Conservation (phyloP, 2,888 invertebrate species). For the Sinhomidia bicolor region DNA sequence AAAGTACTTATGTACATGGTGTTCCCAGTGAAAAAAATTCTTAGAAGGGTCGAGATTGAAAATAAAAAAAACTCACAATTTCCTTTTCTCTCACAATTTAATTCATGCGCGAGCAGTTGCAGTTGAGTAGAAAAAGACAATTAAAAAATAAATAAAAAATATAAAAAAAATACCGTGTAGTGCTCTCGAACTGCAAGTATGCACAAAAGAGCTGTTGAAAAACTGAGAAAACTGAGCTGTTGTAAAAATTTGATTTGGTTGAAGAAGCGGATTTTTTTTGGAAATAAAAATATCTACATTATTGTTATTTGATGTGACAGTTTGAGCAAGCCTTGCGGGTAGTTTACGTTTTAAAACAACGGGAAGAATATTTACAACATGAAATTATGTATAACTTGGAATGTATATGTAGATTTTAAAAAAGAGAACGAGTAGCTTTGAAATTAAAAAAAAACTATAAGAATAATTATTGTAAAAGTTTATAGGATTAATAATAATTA, state of each 20-base stretch:
- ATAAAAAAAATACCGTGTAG: not conserved
- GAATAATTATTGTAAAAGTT: not conserved
- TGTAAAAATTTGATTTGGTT: not conserved
- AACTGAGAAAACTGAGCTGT: not conserved
- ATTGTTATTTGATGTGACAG: conserved; percentile 21
- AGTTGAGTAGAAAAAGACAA: not conserved
- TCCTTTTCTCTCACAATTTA: not conserved
- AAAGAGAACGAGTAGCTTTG: not conserved
- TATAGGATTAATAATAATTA: not conserved
- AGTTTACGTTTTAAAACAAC: conserved; percentile 22
- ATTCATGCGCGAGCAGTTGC: conserved; percentile 6
- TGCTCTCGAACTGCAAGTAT: no score
- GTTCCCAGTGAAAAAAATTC: no score
- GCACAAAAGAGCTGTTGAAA: not conserved
- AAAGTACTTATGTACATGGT: no score
- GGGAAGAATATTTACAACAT: conserved; percentile 28
- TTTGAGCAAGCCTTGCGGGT: conserved; percentile 60
- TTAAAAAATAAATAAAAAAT: not conserved
- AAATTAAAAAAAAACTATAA: not conserved
- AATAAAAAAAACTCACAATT: not conserved
- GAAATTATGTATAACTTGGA: conserved; percentile 44
- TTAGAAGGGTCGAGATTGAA: not conserved
- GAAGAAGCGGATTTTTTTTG: not conserved
- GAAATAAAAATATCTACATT: conserved; percentile 5
- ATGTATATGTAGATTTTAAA: conserved; percentile 22